phyloP scores from a whole-genome alignment of 1,140 invertebrate species.

The Meloidogyne floridensis region DNA sequence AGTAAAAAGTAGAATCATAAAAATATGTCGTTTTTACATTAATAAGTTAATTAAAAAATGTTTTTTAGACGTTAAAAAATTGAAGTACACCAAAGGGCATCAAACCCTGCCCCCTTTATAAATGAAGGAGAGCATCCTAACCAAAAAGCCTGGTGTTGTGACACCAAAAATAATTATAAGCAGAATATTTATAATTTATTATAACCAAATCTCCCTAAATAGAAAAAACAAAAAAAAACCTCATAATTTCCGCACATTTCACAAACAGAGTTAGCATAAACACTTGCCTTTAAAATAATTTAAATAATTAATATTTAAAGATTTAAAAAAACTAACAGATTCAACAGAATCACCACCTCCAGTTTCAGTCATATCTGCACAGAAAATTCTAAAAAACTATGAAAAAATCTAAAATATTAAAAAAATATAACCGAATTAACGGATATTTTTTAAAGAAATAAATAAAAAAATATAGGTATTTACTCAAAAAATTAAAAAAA shows the following conservation, averaged over 20 bases:
- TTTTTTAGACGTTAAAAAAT: too few species aligned
- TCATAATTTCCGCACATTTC: conserved; percentile 36
- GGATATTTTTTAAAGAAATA: not conserved
- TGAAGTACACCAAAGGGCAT: too few species aligned
- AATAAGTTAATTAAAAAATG: too few species aligned
- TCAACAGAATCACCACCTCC: not conserved
- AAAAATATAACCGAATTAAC: conserved; percentile 2
- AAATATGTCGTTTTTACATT: too few species aligned
- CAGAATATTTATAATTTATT: too few species aligned
- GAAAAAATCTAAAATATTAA: not conserved
- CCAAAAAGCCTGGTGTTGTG: too few species aligned
- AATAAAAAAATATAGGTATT: not conserved
- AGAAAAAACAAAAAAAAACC: not conserved
- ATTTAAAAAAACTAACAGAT: not conserved
- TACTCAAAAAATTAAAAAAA: not conserved
- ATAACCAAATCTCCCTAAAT: too few species aligned
- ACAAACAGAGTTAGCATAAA: not conserved
- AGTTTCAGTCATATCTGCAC: not conserved
- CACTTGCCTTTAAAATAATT: not conserved
- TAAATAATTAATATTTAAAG: not conserved
- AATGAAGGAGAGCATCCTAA: too few species aligned
- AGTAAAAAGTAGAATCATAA: too few species aligned
- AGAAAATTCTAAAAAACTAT: not conserved
- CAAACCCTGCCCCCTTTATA: too few species aligned
- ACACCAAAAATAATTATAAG: too few species aligned